Base-by-base conservation (phyloP, 1,140 invertebrate species). In the Drosophila aff. region DNA sequence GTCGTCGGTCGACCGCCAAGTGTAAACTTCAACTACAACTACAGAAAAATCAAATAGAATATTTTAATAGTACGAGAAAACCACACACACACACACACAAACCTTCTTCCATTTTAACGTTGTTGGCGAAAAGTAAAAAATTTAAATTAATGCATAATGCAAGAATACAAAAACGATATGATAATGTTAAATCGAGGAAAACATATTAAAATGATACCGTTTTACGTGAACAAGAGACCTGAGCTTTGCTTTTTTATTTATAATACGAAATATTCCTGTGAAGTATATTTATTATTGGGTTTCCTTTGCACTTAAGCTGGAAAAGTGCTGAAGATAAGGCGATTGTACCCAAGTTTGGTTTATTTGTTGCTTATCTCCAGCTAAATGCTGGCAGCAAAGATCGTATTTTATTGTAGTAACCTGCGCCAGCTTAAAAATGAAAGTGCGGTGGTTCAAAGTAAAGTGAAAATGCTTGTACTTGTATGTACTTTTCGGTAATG, bases 51-150 rank as follows among this genome's bases (percentile, higher is more conserved):
- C 66, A 84, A 85, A 78, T 87, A 84, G 81, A 87, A 68, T 82
- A 89, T 82, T 91, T 91, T 73, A 91, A 72, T 79, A 80, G 79
- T 76, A 81, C 60, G 58, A 74, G 46, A 57, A 60, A 57, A 55
- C 21, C 10, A 55, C 16, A 50, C 8, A 26, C 6, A 52, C 50
- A 55, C 33, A 50, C 64, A 84, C 82, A 86, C 83, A 86, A 83
- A 89, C 80, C 84, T 91, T 91, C 87, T 91, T 91, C 87, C 86
- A 90, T 82, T 90, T 90, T 82, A 82, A 91, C 71, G 82, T 91
- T 85, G 87, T 89, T 86, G 87, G 87, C 87, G 46, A 86, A 86
- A 81, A 87, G 57, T 72, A 57, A 72, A 72, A 87, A 85, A 81
- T 86, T 87, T 69, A 73, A 82, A 76, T 75, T 79, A 87, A 91